Evolutionary conservation across 2,797 vertebrate genomes (phyloP).

Genomic region (Euthynnus affinis): DNA sequence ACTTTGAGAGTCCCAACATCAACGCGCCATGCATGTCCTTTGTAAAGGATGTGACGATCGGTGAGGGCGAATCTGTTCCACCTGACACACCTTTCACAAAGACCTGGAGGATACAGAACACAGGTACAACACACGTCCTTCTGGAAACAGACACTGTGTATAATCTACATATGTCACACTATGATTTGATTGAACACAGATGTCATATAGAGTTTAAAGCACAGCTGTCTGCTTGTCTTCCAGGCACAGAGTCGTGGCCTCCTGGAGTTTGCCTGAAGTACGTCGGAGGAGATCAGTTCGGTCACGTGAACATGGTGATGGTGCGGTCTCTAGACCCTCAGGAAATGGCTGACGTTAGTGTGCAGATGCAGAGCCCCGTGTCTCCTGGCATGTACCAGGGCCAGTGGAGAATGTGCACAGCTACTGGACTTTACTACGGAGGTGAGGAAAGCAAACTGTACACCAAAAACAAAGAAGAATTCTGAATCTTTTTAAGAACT

Average conservation of each 20-base stretch:
- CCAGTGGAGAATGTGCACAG: slow-evolving; percentile 99
- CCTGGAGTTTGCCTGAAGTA: slow-evolving; percentile 98
- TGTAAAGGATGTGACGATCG: slow-evolving; percentile 99
- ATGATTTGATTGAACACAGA: not conserved
- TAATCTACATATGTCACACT: not conserved
- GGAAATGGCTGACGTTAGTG: slow-evolving; percentile 96
- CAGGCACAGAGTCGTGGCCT: slow-evolving; percentile 97
- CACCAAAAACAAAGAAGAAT: not conserved
- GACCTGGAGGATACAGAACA: slow-evolving; percentile 99
- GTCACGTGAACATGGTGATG: slow-evolving; percentile 99
- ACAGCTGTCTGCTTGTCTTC: slow-evolving; percentile 22
- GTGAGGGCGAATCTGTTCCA: slow-evolving; percentile 98
- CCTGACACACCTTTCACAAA: slow-evolving; percentile 98
- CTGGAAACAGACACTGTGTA: not conserved
- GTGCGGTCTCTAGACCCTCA: slow-evolving; percentile 97
- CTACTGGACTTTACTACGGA: slow-evolving; percentile 97
- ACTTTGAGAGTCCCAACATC: slow-evolving; percentile 99
- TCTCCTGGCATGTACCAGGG: slow-evolving; percentile 98
- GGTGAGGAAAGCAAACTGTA: slow-evolving; percentile 87
- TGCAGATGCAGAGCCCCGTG: slow-evolving; percentile 98
- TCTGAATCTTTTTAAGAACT: too few species aligned
- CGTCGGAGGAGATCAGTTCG: slow-evolving; percentile 98
- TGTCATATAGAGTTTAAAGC: not conserved
- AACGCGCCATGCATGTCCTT: slow-evolving; percentile 98
- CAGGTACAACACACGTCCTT: slow-evolving; percentile 77